Percentiles rank a stretch among this genome's conserved stretches.
Evolutionary conservation across 2,888 invertebrate species (phyloP).

Genomic region (Drosophila anomelani): DNA sequence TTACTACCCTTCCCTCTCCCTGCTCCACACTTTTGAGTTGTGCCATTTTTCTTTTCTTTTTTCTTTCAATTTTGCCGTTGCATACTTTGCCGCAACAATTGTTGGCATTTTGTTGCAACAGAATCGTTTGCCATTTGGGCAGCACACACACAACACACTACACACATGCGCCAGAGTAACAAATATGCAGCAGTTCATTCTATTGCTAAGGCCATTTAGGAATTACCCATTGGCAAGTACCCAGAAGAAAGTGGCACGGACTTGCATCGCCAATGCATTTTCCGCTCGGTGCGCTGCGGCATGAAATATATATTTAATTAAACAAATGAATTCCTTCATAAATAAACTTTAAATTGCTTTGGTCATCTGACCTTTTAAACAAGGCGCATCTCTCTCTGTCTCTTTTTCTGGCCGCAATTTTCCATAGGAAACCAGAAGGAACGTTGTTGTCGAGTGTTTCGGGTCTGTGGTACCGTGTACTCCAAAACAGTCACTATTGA

Average conservation of each 20-base stretch:
- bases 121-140: slow-evolving; percentile 57
- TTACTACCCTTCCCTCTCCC: slow-evolving; percentile 1
- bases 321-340: slow-evolving; percentile 42
- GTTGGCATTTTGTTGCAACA: slow-evolving; percentile 49
- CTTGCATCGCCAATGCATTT: slow-evolving; percentile 8
- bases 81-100: slow-evolving; percentile 62
- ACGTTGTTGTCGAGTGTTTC: too few species aligned
- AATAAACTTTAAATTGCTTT: slow-evolving; percentile 36
- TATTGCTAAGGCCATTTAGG: slow-evolving; percentile 20
- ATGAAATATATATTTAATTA: slow-evolving; percentile 46
- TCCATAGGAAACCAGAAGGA: slow-evolving; percentile 41
- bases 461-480: background rate
- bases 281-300: slow-evolving; percentile 21
- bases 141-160: slow-evolving; percentile 6
- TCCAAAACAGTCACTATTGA: background rate
- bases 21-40: slow-evolving; percentile 14
- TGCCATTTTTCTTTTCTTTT: slow-evolving; percentile 46
- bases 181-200: slow-evolving; percentile 18
- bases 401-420: slow-evolving; percentile 50
- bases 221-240: slow-evolving; percentile 20
- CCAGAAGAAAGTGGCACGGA: slow-evolving; percentile 13
- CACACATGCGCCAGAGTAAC: slow-evolving; percentile 13
- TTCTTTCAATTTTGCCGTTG: slow-evolving; percentile 43
- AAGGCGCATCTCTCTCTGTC: slow-evolving; percentile 11
- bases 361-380: slow-evolving; percentile 43